Conservation (phyloP, 2,888 invertebrate genomes). For the Drosophila mimica region DNA sequence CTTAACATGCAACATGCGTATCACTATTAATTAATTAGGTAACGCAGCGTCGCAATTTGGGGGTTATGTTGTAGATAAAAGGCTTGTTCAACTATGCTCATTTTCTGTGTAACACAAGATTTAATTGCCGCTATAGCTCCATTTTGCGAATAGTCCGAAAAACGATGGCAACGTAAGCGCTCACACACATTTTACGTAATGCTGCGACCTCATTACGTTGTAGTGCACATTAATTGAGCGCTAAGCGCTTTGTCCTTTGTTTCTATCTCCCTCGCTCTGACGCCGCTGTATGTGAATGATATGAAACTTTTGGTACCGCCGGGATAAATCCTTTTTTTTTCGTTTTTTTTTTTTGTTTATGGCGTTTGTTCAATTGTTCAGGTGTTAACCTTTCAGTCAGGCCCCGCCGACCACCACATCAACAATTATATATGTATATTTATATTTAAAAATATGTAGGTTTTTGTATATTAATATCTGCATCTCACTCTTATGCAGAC, state of each 20-base stretch:
- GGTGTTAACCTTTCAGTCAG: slow-evolving; percentile 13
- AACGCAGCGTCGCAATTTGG: neutral
- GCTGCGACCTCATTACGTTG: slow-evolving; percentile 17
- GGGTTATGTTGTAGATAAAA: neutral
- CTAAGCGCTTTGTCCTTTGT: neutral
- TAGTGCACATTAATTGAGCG: slow-evolving; percentile 12
- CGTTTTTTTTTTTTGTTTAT: neutral
- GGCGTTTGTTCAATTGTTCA: slow-evolving; percentile 23
- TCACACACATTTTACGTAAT: slow-evolving; percentile 3
- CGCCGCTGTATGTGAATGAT: slow-evolving; percentile 17
- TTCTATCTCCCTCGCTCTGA: neutral
- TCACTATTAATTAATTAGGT: slow-evolving; percentile 1
- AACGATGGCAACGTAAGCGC: slow-evolving; percentile 7
- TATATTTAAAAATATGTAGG: neutral
- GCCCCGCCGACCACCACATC: slow-evolving; percentile 3
- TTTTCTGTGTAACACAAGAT: neutral
- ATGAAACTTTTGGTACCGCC: slow-evolving; percentile 12
- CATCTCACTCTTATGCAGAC: slow-evolving; percentile 1
- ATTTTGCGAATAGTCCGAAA: neutral
- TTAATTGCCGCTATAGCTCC: neutral
- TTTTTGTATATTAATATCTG: neutral
- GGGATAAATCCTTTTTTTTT: slow-evolving; percentile 5
- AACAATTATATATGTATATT: neutral
- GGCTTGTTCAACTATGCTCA: neutral
- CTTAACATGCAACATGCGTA: neutral